Base-by-base conservation (phyloP, 1,140 invertebrate genomes). In the Polypedilum pembai region DNA sequence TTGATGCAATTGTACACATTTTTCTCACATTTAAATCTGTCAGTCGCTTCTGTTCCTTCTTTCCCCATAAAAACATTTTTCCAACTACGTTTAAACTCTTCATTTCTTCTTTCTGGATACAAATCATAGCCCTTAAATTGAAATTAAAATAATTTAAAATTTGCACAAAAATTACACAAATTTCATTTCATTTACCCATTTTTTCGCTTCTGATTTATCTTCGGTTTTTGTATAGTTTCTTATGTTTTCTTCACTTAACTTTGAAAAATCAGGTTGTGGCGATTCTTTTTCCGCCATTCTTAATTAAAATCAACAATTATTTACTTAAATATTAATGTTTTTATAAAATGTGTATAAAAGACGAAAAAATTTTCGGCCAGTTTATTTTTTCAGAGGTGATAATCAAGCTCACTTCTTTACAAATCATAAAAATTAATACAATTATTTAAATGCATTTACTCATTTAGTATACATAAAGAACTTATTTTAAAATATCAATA, bases 11-110 rank as follows among this genome's bases (percentile, higher is more conserved):
- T 85, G 77, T 87, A 88, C 65, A 96, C 92, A 81, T 91, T 92
- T 77, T 87, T 81, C 85, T 95, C 92, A 81, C 94, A 97, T 80
- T 90, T 91, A 2, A 89, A 83, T 81, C 90, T 92, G 63, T 92
- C 86, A 5, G 90, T 80, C 73, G 84, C 85, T 81, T 91, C 88
- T 78, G 85, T 82, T 76, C 90, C 90, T 82, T 91, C 87, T 40
- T 85, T 80, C 2, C 87, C 84, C 63, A 88, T 78, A 1, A 92
- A 74, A 56, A 87, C 82, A 69, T 86, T 84, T 21, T 80, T 81
- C 80, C 87, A 84, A 78, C 80, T 86, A 5, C 84, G 84, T 74
- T 85, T 85, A 80, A 83, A 86, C 74, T 84, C 83, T 73, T 78
- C 80, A 10, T 89, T 89, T 78, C 86, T 86, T 77, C 94, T 86